phyloP scores from a whole-genome alignment of 2,797 vertebrate species.

The Oreochromis grahami region DNA sequence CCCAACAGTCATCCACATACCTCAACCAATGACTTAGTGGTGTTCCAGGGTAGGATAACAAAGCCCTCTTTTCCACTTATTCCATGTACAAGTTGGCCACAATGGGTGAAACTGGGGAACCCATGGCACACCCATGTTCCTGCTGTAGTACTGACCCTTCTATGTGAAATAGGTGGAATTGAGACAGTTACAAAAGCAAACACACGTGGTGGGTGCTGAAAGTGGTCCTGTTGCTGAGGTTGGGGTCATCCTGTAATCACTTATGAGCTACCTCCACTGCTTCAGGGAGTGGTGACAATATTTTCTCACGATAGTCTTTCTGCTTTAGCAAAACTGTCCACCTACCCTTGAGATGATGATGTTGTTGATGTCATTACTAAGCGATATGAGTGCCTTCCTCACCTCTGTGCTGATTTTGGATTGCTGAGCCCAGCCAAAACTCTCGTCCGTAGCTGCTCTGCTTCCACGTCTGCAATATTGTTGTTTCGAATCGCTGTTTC shows the following conservation, averaged over 20 bases:
- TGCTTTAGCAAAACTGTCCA: not conserved
- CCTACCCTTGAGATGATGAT: not conserved
- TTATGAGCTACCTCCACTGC: not conserved
- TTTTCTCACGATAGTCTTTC: not conserved
- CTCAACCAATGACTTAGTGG: not conserved
- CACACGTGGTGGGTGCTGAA: not conserved
- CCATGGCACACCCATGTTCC: not conserved
- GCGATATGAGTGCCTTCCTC: not conserved
- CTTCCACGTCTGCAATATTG: not conserved
- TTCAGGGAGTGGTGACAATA: not conserved
- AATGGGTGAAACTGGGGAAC: accelerated
- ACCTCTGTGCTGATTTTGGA: not conserved
- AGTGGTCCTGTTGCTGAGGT: not conserved
- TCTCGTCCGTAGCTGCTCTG: not conserved
- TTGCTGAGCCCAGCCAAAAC: not conserved
- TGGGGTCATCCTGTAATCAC: not conserved
- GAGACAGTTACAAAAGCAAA: not conserved
- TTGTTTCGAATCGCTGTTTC: not conserved
- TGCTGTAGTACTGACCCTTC: not conserved
- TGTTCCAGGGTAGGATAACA: accelerated
- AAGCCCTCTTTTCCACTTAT: not conserved
- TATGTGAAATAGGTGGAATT: not conserved
- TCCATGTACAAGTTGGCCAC: not conserved
- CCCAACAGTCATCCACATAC: accelerated
- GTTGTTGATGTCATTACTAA: not conserved